A percentile compares a stretch with the other conserved stretches of the same genome.
Conservation (phyloP, 2,797 vertebrate species). For the Orientallactaga sibirica region DNA sequence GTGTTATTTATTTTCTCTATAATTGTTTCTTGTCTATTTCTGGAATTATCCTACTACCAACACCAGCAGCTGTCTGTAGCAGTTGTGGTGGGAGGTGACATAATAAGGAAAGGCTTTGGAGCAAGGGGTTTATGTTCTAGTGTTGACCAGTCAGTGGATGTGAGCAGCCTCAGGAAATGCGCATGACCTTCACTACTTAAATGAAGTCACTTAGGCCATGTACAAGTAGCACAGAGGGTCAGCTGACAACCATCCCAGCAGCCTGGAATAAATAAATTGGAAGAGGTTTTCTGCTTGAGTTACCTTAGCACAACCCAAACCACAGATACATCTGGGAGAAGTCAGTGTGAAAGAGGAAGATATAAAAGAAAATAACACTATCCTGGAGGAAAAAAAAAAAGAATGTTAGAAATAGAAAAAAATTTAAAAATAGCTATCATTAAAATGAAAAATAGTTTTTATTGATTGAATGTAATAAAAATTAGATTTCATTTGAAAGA, state of each 20-base stretch:
- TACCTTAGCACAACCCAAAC: background rate
- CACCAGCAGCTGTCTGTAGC: too few relatives aligned
- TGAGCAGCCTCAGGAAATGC: background rate
- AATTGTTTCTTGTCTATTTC: conserved; percentile 19
- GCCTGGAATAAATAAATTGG: background rate
- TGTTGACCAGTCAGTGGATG: background rate
- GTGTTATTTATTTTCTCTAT: conserved; percentile 23
- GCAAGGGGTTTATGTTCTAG: background rate
- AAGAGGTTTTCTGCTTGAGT: background rate
- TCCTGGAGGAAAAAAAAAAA: background rate
- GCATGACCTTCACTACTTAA: background rate
- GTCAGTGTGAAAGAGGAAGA: background rate
- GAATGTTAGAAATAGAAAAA: background rate
- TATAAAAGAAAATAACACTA: conserved; percentile 30
- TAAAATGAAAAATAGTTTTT: background rate
- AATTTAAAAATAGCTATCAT: background rate
- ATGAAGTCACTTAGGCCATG: background rate
- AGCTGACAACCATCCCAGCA: background rate
- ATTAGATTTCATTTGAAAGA: background rate
- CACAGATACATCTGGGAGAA: background rate
- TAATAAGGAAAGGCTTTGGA: background rate
- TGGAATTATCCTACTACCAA: background rate
- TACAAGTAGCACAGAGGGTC: background rate
- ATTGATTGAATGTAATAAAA: background rate
- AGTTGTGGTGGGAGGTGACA: background rate